A percentile compares a stretch with the other conserved stretches of the same genome.
phyloP scores from a whole-genome alignment of 2,113 vertebrate genomes.

The Platysteira castanea region DNA sequence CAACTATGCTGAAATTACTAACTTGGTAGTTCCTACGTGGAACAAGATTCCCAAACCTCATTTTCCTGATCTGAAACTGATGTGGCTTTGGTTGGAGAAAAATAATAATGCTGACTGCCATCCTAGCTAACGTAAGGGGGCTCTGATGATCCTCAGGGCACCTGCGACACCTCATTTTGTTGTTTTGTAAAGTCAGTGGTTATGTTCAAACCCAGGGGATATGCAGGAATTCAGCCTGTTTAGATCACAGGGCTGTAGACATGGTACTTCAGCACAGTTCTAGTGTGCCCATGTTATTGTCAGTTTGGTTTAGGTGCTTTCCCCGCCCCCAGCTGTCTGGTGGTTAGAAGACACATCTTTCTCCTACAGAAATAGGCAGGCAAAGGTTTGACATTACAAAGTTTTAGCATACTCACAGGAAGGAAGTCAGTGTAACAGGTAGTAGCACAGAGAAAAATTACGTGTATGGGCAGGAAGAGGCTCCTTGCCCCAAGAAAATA shows the following conservation, averaged over 20 bases:
- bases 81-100: not conserved
- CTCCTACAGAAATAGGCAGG: not conserved
- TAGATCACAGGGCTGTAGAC: conserved; percentile 62
- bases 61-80: not conserved
- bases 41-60: not conserved
- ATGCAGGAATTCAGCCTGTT: conserved; percentile 68
- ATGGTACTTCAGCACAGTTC: fast-evolving
- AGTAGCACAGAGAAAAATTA: not conserved
- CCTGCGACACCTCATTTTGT: not conserved
- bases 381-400: not conserved
- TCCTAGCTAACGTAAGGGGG: not conserved
- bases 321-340: not conserved
- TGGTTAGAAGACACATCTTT: not conserved
- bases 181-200: conserved; percentile 54
- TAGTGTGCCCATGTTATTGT: too few species aligned
- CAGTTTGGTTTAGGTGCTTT: not conserved
- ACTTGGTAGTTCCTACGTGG: fast-evolving
- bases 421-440: not conserved
- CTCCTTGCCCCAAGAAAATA: not conserved
- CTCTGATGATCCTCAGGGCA: not conserved
- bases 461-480: fast-evolving
- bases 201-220: conserved; percentile 56
- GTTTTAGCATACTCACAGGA: not conserved
- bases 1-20: not conserved
- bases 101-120: not conserved